Evolutionary conservation across 2,888 invertebrate genomes (phyloP), one percentile per base, ranked within the genome.

Genomic region (Ophion obscuratus): DNA sequence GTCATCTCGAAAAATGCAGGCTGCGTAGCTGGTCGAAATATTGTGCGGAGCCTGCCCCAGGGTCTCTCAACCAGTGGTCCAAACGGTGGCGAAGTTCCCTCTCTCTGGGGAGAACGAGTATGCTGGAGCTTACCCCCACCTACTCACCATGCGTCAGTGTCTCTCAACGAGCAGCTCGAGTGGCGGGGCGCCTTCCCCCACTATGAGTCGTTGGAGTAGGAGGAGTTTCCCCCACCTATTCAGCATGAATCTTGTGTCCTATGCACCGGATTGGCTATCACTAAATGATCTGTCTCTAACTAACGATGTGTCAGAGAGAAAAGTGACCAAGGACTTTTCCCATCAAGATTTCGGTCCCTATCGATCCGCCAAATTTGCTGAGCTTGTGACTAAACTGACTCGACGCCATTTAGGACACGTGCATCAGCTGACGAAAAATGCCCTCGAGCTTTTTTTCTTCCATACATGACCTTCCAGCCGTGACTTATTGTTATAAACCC

Each of bases 401-500:
- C 31, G 31, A 31, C 31, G 31, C 3, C 31, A 31, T 31, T 31
- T 31, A 4, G 31, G 4, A 2, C 31, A 31, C 31, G 31, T 31
- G 4, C 4, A 31, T 31, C 31, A 31, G 31, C 31, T 31, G 47
- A 11, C 14, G 47, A 47, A 64, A 76, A 57, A 17, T 57, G 53
- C 44, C 78, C 76, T n/a, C 85, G 80, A 84, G 77, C 80, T 89
- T 90, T 88, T 84, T 31, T 31, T 4, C 31, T 31, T 31, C 4
- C 31, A 88, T 61, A 57, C 67, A 70, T 82, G 81, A 74, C 81
- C 84, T 47, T 61, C 31, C 31, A 24, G 24, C 57, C 47, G 31
- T 31, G 31, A 31, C 31, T 31, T 1, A 4, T 90, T 88, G 89
- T 90, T 62, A 74, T 74, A 20, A 90, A 90, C 84, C 88, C 89